These are phyloP conservation scores for Varanus salvator DNA, from an alignment of 2,113 vertebrate species.

Conservation along the genomic window DNA sequence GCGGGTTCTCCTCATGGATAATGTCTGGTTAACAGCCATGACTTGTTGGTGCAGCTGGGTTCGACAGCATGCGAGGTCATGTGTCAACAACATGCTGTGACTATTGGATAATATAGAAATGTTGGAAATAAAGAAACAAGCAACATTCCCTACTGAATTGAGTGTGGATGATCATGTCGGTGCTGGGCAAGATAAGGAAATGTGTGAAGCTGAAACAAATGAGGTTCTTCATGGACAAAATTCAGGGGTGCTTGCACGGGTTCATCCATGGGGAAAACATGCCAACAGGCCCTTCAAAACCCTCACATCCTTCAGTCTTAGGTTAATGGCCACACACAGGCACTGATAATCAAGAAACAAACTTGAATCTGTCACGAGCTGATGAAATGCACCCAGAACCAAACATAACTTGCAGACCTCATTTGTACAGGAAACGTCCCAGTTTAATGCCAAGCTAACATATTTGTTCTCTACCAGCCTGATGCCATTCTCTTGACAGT, in stretches of 20 bases:
- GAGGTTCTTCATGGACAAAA: background rate
- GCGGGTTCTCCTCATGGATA: too few species aligned
- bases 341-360: background rate
- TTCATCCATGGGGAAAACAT: background rate
- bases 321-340: background rate
- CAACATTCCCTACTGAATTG: too few species aligned
- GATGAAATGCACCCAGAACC: background rate
- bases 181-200: too few species aligned
- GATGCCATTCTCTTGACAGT: slow-evolving; percentile 45
- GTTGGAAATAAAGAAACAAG: too few species aligned
- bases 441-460: slow-evolving; percentile 35
- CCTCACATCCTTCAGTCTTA: background rate
- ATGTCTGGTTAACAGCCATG: too few species aligned
- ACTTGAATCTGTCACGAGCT: background rate
- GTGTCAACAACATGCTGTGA: too few species aligned
- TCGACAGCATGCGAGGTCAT: too few species aligned
- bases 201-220: too few species aligned
- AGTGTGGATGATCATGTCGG: too few species aligned
- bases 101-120: too few species aligned
- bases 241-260: background rate
- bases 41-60: too few species aligned
- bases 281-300: background rate
- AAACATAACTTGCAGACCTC: background rate
- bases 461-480: slow-evolving; percentile 56
- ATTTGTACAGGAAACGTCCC: background rate